Conservation (phyloP, 2,797 vertebrate species). For the Acanthis flammea region DNA sequence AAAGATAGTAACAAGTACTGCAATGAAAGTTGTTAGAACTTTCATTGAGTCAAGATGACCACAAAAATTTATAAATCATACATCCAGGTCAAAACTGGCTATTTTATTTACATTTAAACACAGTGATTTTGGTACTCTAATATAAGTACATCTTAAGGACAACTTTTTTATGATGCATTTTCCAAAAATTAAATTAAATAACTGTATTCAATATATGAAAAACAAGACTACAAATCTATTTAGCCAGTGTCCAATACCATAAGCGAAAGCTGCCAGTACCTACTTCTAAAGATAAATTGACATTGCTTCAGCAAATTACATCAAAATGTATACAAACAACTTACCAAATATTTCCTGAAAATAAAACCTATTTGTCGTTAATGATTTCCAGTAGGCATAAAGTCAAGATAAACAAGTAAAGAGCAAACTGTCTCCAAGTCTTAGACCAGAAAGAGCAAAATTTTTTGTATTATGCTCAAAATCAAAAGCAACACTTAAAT, state of each 20-base stretch:
- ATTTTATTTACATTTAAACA: constrained; percentile 26
- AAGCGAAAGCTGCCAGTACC: neutral
- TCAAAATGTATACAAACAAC: neutral
- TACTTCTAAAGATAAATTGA: neutral
- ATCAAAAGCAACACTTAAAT: neutral
- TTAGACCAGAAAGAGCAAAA: neutral
- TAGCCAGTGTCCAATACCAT: neutral
- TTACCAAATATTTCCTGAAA: neutral
- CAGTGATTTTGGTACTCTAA: neutral
- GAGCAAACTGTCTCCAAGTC: neutral
- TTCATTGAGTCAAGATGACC: constrained; percentile 1
- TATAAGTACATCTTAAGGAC: neutral
- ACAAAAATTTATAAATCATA: neutral
- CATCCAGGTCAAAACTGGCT: neutral
- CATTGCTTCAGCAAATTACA: neutral
- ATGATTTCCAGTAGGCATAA: neutral
- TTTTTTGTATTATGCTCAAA: neutral
- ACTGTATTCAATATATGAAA: neutral
- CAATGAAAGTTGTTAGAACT: constrained; percentile 11
- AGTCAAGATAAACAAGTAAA: neutral
- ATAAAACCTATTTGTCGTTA: neutral
- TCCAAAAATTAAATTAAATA: neutral
- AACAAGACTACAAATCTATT: neutral
- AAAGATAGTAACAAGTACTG: constrained; percentile 26
- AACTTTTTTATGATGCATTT: neutral